A percentile compares a stretch with the other conserved stretches of the same genome.
Evolutionary conservation across 1,140 invertebrate genomes (phyloP).

Genomic region (Mizuhopecten yessoensis): DNA sequence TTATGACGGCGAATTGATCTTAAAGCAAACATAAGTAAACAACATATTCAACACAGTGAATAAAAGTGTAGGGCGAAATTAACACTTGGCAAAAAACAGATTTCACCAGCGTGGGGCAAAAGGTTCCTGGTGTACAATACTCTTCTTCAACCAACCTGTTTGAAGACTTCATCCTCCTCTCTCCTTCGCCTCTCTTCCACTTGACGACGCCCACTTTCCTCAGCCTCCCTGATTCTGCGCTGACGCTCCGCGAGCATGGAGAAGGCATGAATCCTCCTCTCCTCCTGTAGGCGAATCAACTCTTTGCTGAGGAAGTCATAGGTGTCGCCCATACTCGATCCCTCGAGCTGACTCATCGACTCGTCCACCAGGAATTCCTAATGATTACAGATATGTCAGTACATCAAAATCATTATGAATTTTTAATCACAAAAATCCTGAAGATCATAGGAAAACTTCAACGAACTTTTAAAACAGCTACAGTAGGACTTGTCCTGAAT

Average conservation of each 20-base stretch:
- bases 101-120: no score
- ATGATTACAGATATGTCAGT: constrained; percentile 42
- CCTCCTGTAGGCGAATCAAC: constrained; percentile 88
- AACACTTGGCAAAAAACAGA: no score
- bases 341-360: constrained; percentile 84
- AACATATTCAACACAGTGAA: no score
- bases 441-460: no score
- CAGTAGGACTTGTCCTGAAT: no score
- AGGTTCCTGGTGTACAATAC: no score
- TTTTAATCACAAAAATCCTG: no score
- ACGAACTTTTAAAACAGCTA: no score
- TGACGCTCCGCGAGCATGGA: constrained; percentile 88
- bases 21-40: no score
- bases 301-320: constrained; percentile 91
- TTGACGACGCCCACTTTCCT: constrained; percentile 88
- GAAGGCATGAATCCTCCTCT: constrained; percentile 89
- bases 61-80: no score
- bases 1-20: no score
- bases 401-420: neutral
- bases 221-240: constrained; percentile 88
- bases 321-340: constrained; percentile 86
- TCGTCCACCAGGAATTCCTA: constrained; percentile 82
- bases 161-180: constrained; percentile 91
- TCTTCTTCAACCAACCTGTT: constrained; percentile 84
- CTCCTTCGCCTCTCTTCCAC: constrained; percentile 87